Evolutionary conservation across 2,888 invertebrate genomes (phyloP), one percentile per base, ranked within the genome.

Genomic region (Drosophila vallismaia): DNA sequence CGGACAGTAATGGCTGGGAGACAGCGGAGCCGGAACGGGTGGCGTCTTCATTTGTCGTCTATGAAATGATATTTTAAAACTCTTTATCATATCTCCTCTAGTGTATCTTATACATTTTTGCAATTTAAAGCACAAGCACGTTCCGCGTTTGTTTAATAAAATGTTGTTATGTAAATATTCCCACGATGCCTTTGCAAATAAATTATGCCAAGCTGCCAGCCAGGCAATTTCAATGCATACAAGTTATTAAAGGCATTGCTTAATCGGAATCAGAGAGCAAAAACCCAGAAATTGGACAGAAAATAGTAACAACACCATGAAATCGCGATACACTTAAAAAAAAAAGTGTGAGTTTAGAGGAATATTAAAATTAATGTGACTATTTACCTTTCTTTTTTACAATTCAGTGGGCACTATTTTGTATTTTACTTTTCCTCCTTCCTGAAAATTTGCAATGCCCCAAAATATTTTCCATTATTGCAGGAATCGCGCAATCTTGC

Each of bases 401-500:
- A 4, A 10, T 4, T 4, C 9, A 33, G 4, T 4, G 4, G 4
- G 33, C n/a, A 42, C 40, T 42, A 19, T 42, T 19, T 19, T 42
- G 12, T 1, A 1, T 19, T 19, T 42, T 1, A 42, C 7, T 42
- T 9, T 7, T 19, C 40, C n/a, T 8, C 3, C 40, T 14, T 7
- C 14, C 1, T 19, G 19, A 9, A 14, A 48, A 26, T 12, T 26
- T 31, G 14, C 24, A 24, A 24, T 19, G 40, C 48, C 62, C 14
- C 42, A 42, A 28, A 49, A 48, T 14, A 29, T 40, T 49, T 26
- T 40, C 31, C 40, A 62, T 62, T 24, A 24, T 19, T 44, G 44
- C 24, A 24, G 31, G 14, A 64, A 67, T 67, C 69, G 66, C 56
- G 45, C 69, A 73, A 74, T 74, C 67, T 78, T 77, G 85, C 74